Percentiles rank a stretch among this genome's conserved stretches.
Evolutionary conservation across 1,140 invertebrate genomes (phyloP).

Genomic region (Nymphalis io): DNA sequence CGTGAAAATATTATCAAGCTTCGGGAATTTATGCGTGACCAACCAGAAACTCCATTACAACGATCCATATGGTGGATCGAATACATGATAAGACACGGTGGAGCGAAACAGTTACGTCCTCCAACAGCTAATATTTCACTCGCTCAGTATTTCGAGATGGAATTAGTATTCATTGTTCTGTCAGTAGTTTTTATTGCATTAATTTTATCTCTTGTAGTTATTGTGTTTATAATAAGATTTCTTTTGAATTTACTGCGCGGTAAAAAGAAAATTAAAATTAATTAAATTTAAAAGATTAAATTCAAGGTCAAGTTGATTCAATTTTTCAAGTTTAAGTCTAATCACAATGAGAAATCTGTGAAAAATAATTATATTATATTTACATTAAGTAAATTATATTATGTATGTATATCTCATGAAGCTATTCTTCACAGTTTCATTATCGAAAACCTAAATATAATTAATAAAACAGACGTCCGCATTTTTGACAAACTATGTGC

Average conservation of each 20-base stretch:
- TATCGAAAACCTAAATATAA: too few species aligned
- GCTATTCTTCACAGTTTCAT: too few species aligned
- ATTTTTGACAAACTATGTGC: too few species aligned
- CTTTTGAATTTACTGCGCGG: not conserved
- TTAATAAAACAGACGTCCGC: too few species aligned
- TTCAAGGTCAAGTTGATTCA: too few species aligned
- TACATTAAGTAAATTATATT: too few species aligned
- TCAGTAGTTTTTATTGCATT: not conserved
- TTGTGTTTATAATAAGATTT: not conserved
- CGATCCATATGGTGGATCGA: conserved; percentile 82
- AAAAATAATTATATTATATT: too few species aligned
- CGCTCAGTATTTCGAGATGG: conserved; percentile 19
- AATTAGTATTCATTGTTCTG: conserved; percentile 10
- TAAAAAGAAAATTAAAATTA: conserved; percentile 1
- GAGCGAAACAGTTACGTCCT: conserved; percentile 17
- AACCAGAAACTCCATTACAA: conserved; percentile 45
- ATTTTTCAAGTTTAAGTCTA: too few species aligned
- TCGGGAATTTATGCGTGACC: conserved; percentile 37
- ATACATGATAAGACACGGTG: conserved; percentile 76
- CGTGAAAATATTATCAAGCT: conserved; percentile 43
- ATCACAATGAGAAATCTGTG: too few species aligned
- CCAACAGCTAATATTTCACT: conserved; percentile 14
- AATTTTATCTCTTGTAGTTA: not conserved
- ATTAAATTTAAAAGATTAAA: too few species aligned
- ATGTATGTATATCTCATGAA: too few species aligned